These are phyloP conservation scores for Drosophila acutilabella DNA, from an alignment of 2,888 invertebrate genomes.

Conservation along the genomic window DNA sequence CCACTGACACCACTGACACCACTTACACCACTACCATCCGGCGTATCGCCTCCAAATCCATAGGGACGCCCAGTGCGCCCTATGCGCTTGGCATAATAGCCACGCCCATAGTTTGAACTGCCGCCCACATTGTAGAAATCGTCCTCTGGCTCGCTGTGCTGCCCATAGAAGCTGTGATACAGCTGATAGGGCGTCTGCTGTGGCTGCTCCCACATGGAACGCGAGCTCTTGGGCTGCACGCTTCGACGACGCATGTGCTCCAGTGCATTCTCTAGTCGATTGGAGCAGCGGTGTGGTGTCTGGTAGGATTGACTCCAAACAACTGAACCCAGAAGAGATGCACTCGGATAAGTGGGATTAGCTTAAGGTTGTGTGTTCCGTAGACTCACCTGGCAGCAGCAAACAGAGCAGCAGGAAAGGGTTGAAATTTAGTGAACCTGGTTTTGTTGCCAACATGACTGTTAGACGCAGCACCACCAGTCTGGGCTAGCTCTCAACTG, in stretches of 20 bases:
- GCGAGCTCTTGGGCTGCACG: constrained; percentile 71
- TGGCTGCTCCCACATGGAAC: constrained; percentile 75
- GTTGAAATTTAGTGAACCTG: background rate
- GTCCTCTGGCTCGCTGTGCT: constrained; percentile 67
- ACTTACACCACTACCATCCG: constrained; percentile 24
- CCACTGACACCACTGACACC: constrained; percentile 46
- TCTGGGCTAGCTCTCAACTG: constrained; percentile 57
- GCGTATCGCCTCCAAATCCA: constrained; percentile 27
- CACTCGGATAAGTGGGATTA: background rate
- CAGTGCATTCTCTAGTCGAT: constrained; percentile 88
- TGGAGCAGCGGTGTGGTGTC: constrained; percentile 87
- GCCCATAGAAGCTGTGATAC: constrained; percentile 83
- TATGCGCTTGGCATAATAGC: constrained; percentile 74
- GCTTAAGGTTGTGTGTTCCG: background rate
- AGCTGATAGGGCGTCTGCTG: constrained; percentile 82
- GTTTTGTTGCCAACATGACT: too few species aligned
- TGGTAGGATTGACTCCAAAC: constrained; percentile 68
- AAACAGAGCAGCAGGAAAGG: constrained; percentile 31
- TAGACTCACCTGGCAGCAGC: constrained; percentile 55
- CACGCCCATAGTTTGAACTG: constrained; percentile 51
- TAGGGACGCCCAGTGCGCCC: constrained; percentile 61
- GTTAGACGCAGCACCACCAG: constrained; percentile 56
- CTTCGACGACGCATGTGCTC: constrained; percentile 87
- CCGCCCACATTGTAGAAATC: constrained; percentile 70
- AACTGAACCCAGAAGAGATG: constrained; percentile 28